These are phyloP conservation scores for Spondyliosoma cantharus DNA, from an alignment of 2,797 vertebrate genomes.

Conservation along the genomic window DNA sequence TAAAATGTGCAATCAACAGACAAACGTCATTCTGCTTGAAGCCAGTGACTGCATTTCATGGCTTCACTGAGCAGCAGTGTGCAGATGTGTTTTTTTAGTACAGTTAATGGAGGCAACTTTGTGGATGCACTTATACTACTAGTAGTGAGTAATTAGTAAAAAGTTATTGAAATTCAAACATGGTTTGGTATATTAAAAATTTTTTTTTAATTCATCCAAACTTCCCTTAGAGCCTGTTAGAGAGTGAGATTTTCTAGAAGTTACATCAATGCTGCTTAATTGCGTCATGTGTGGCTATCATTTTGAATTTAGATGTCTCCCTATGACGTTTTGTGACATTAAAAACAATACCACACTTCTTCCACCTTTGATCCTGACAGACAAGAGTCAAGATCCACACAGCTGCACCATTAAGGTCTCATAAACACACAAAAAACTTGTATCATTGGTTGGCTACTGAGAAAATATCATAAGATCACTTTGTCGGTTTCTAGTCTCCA, in stretches of 20 bases:
- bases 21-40: not conserved
- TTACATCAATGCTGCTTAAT: not conserved
- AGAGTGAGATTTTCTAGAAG: not conserved
- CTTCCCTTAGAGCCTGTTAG: not conserved
- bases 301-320: not conserved
- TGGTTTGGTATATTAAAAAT: no score
- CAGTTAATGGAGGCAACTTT: not conserved
- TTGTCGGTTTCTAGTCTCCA: not conserved
- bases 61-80: not conserved
- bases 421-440: not conserved
- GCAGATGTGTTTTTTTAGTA: not conserved
- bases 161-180: no score
- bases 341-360: not conserved
- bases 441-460: not conserved
- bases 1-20: slow-evolving; percentile 9
- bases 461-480: not conserved
- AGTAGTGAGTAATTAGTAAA: no score
- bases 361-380: no score
- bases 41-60: not conserved
- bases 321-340: not conserved
- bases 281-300: not conserved
- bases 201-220: not conserved
- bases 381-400: not conserved
- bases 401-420: not conserved
- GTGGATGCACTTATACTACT: not conserved